Conservation (phyloP, 2,888 invertebrate genomes). For the Anagyrus pseudococci region DNA sequence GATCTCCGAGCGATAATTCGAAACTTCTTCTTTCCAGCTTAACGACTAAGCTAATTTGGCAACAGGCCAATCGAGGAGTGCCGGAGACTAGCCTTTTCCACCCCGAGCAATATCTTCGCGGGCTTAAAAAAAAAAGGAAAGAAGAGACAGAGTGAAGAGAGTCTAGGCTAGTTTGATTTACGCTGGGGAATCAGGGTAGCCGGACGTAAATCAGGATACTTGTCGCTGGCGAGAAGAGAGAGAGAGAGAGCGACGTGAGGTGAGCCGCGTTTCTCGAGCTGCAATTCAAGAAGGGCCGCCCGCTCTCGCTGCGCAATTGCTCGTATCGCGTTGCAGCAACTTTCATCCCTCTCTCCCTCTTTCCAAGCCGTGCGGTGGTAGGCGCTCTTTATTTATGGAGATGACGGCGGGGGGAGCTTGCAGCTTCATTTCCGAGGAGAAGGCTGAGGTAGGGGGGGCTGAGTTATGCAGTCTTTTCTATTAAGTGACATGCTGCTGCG, state of each 20-base stretch:
- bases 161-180: constrained; percentile 20
- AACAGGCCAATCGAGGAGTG: neutral
- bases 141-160: constrained; percentile 7
- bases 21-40: constrained; percentile 8
- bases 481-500: constrained; percentile 11
- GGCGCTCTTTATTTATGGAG: constrained; percentile 17
- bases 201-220: constrained; percentile 28
- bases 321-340: constrained; percentile 19
- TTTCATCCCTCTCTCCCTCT: too few species aligned
- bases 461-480: constrained; percentile 16
- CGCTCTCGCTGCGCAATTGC: constrained; percentile 14
- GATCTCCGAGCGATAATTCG: too few species aligned
- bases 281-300: neutral
- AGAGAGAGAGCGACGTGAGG: too few species aligned
- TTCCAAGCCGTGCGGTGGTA: too few species aligned
- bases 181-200: neutral
- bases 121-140: neutral
- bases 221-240: too few species aligned
- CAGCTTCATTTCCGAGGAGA: constrained; percentile 22
- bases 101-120: constrained; percentile 17
- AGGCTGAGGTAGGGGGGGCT: too few species aligned
- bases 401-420: neutral
- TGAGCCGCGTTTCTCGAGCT: neutral
- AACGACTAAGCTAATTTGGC: constrained; percentile 36
- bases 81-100: constrained; percentile 22